Base-by-base conservation (phyloP, 2,888 invertebrate species). In the Hypomecis atomaria region DNA sequence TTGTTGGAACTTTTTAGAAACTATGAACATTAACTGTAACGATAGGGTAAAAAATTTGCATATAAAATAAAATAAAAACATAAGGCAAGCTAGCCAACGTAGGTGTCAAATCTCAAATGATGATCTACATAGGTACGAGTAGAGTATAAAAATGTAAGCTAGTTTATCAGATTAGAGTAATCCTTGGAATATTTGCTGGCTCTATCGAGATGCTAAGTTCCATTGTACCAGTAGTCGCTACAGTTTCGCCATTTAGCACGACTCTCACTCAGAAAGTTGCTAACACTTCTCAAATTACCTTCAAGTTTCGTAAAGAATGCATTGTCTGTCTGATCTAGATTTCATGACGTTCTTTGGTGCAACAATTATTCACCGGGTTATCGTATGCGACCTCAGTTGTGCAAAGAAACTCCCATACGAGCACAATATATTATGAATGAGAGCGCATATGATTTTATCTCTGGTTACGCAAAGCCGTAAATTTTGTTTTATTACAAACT, bases 281-380 rank as follows among this genome's bases (percentile, higher is more conserved):
- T 83, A 85, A 87, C 83, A 83, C 81, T 74, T 79, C 79, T 82
- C 83, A 87, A 87, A 87, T 86, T 86, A 84, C 86, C 81, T 83
- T 83, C 83, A 75, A 82, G 86, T 88, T 89, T 89, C 86, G 87
- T 87, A 88, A 90, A 86, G 78, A 86, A 79, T 75, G 78, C 85
- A 89, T 90, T 90, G 91, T 89, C 85, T 85, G 85, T 79, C 74
- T 84, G 85, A 90, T 90, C 90, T 89, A 90, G 90, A 91, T 90
- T 82, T 79, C 83, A 81, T 84, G 83, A 83, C 83, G 81, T 77
- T 78, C 72, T 76, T 58, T 53, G 77, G 79, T 81, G 81, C 72
- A 81, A 45, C 57, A 62, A 55, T 81, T 78, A 72, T 78, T 72
- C 76, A 73, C 71, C 56, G 73, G 76, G 78, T 79, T 83, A 85